Percentiles rank a stretch among this genome's conserved stretches.
Evolutionary conservation across 2,113 vertebrate genomes (phyloP).

Genomic region (Lepus europaeus): DNA sequence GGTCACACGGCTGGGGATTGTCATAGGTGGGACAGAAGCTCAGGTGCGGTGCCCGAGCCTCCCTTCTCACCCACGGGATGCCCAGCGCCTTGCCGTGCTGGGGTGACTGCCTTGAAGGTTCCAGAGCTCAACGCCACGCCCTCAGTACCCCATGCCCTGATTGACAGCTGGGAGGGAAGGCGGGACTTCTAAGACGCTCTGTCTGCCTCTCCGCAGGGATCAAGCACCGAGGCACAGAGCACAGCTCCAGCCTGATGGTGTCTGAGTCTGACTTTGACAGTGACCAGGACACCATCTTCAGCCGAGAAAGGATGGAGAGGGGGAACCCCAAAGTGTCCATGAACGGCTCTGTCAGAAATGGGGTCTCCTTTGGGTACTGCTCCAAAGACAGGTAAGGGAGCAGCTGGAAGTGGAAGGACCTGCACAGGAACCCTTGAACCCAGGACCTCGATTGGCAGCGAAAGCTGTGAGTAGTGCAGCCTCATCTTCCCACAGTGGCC

Average conservation of each 20-base stretch:
- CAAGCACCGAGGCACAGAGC: conserved; percentile 95
- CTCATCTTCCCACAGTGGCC: conserved; percentile 15
- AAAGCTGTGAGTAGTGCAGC: conserved; percentile 7
- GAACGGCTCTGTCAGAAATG: conserved; percentile 87
- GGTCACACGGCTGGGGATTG: not conserved
- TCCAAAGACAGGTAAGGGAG: conserved; percentile 88
- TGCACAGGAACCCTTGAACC: not conserved
- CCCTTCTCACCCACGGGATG: not conserved
- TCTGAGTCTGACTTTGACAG: conserved; percentile 96
- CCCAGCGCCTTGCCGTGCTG: accelerated
- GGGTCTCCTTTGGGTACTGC: conserved; percentile 88
- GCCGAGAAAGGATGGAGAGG: conserved; percentile 88
- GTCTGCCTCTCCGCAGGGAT: conserved; percentile 87
- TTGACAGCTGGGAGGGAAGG: too few species aligned
- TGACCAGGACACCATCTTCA: conserved; percentile 95
- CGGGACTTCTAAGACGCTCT: accelerated
- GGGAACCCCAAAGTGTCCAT: conserved; percentile 85
- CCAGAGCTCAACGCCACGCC: accelerated
- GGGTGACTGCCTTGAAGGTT: not conserved
- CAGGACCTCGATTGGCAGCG: conserved; percentile 3
- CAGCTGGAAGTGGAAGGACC: conserved; percentile 15
- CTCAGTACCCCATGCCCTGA: not conserved
- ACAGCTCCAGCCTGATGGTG: conserved; percentile 96
- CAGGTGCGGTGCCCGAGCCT: not conserved
- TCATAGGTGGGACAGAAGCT: not conserved